phyloP scores from a whole-genome alignment of 2,797 vertebrate genomes.

The Luscinia luscinia region DNA sequence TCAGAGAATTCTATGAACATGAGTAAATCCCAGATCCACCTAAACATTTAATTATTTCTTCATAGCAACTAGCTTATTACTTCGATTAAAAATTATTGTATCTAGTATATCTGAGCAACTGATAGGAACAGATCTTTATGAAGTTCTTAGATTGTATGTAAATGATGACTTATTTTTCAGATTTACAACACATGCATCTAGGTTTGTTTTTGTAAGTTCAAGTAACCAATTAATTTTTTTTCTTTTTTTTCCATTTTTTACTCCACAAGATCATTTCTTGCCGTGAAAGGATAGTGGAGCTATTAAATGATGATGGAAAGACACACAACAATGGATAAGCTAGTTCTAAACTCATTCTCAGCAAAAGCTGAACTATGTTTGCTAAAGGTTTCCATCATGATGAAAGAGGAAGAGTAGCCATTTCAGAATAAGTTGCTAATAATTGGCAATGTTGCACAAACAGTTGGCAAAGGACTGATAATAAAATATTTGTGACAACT shows the following conservation, averaged over 20 bases:
- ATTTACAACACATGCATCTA: not conserved
- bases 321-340: not conserved
- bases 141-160: not conserved
- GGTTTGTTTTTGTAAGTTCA: not conserved
- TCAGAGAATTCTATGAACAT: not conserved
- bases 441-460: not conserved
- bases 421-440: not conserved
- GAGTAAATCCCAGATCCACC: not conserved
- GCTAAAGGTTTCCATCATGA: not conserved
- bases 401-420: not conserved
- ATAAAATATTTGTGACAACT: not conserved
- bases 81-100: not conserved
- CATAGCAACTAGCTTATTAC: not conserved
- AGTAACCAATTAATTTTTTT: not conserved
- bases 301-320: not conserved
- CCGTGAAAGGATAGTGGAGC: not conserved
- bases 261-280: not conserved
- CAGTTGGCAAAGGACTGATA: not conserved
- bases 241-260: fast-evolving
- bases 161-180: not conserved
- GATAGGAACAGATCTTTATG: not conserved
- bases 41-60: not conserved
- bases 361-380: not conserved
- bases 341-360: not conserved
- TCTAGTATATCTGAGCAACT: not conserved